Evolutionary conservation across 2,888 invertebrate species (phyloP).

Genomic region (Prosopocoilus inquinatus): DNA sequence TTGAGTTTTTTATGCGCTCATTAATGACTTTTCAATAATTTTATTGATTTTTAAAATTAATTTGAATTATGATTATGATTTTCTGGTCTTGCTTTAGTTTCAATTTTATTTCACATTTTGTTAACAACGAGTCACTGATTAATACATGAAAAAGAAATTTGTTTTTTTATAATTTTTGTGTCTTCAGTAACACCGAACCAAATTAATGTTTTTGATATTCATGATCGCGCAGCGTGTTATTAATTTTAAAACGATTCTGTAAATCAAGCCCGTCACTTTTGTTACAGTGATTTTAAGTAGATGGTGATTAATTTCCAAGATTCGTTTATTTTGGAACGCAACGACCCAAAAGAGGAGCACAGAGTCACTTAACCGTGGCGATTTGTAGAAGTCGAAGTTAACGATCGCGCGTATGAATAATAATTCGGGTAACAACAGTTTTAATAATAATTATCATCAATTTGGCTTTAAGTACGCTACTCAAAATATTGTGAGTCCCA

Average conservation of each 20-base stretch:
- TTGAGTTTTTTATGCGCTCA: slow-evolving; percentile 12
- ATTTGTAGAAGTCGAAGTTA: slow-evolving; percentile 3
- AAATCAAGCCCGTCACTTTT: too few species aligned
- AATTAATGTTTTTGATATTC: too few species aligned
- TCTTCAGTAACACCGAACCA: too few species aligned
- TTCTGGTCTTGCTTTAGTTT: too few species aligned
- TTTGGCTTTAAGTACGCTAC: slow-evolving; percentile 19
- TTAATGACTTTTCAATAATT: slow-evolving; percentile 14
- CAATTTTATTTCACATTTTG: not conserved
- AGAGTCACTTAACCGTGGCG: slow-evolving; percentile 16
- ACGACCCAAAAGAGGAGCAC: not conserved
- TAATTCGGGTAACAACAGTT: slow-evolving; percentile 15
- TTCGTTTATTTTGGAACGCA: too few species aligned
- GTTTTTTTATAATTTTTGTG: too few species aligned
- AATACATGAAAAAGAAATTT: too few species aligned
- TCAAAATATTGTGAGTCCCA: slow-evolving; percentile 8
- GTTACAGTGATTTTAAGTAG: too few species aligned
- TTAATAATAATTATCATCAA: slow-evolving; percentile 22
- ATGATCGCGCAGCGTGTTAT: too few species aligned
- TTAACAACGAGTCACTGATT: not conserved
- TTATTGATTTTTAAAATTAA: slow-evolving; percentile 3
- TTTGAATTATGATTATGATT: too few species aligned
- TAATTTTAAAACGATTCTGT: too few species aligned
- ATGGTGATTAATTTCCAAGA: too few species aligned
- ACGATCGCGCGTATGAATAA: slow-evolving; percentile 2